A percentile compares a stretch with the other conserved stretches of the same genome.
phyloP scores from a whole-genome alignment of 2,113 vertebrate genomes.

The Symphodus melops region DNA sequence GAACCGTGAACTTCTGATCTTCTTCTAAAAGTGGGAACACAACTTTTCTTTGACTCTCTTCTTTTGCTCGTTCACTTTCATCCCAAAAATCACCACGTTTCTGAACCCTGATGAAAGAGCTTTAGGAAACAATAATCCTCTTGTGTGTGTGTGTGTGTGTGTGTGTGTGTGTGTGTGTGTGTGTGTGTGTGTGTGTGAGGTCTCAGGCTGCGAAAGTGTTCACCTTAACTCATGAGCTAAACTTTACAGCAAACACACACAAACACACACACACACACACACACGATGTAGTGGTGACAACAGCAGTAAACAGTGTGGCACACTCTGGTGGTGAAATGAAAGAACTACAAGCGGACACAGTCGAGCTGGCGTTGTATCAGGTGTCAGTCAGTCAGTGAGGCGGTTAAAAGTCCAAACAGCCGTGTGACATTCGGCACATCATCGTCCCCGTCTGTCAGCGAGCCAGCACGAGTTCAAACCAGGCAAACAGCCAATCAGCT shows the following conservation, averaged over 20 bases:
- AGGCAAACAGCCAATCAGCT: background rate
- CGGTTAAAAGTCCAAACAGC: conserved; percentile 7
- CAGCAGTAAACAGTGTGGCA: background rate
- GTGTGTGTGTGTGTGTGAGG: no score
- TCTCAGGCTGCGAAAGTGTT: no score
- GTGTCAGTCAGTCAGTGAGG: background rate
- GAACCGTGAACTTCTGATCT: background rate
- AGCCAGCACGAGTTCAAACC: conserved; percentile 9
- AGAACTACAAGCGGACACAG: background rate
- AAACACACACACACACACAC: no score
- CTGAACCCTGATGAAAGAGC: conserved; percentile 83
- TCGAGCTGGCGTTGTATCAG: background rate
- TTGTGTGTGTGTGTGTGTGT: conserved; percentile 52
- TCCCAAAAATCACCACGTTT: conserved; percentile 69
- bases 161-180: background rate
- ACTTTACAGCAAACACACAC: no score
- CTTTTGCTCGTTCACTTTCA: conserved; percentile 11
- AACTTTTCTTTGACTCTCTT: conserved; percentile 31
- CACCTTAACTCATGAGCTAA: no score
- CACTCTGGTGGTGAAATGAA: conserved; percentile 40
- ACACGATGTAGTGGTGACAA: no score
- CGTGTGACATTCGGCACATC: conserved; percentile 27
- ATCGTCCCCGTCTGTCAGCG: conserved; percentile 4
- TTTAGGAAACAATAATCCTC: conserved; percentile 86
- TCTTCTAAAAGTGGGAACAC: conserved; percentile 2